Evolutionary conservation across 2,113 vertebrate species (phyloP).

Genomic region (Gopherus evgoodei): DNA sequence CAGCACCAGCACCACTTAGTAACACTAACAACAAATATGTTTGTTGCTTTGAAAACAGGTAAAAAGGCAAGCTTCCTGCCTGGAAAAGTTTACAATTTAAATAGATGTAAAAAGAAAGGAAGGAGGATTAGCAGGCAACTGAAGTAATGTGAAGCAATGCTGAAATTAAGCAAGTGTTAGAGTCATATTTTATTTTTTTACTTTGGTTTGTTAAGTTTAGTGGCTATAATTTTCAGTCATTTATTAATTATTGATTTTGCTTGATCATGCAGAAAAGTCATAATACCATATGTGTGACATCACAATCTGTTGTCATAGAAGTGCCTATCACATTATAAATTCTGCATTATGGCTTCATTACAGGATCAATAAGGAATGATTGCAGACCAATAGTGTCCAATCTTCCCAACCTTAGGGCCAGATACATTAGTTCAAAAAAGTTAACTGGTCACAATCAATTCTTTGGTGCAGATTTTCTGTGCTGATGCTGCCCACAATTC

Average conservation of each 20-base stretch:
- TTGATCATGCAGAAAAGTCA: neutral
- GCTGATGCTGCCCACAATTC: neutral
- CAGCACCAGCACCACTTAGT: neutral
- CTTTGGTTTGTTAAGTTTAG: neutral
- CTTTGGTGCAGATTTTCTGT: neutral
- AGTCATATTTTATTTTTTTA: neutral
- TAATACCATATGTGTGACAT: neutral
- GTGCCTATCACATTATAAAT: neutral
- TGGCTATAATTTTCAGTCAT: neutral
- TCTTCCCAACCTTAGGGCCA: neutral
- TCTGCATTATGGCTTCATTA: neutral
- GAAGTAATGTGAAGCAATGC: neutral
- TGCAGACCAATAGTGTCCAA: neutral
- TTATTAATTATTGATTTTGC: neutral
- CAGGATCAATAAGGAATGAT: neutral
- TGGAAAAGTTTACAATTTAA: neutral
- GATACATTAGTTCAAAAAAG: neutral
- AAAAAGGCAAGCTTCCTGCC: neutral
- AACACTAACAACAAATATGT: neutral
- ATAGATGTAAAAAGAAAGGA: neutral
- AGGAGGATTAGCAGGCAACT: neutral
- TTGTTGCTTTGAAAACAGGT: neutral
- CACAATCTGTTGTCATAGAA: neutral
- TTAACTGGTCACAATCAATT: neutral
- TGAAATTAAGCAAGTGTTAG: neutral